Evolutionary conservation across 2,113 vertebrate genomes (phyloP).

Genomic region (Heterochromis multidens): DNA sequence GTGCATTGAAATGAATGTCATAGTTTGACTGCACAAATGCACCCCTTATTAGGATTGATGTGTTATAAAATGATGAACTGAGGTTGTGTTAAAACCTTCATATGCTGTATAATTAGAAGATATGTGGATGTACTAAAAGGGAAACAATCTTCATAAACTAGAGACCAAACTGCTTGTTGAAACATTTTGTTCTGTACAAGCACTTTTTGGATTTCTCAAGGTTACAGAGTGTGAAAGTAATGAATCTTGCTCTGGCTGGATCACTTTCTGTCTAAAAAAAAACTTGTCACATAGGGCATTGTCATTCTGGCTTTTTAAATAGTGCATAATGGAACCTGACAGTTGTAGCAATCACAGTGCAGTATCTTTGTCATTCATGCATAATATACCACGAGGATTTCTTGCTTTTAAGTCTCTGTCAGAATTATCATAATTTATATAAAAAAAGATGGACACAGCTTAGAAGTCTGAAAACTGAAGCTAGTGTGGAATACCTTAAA

Average conservation of each 20-base stretch:
- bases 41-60: neutral
- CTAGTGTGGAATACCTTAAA: neutral
- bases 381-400: neutral
- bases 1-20: slow-evolving; percentile 2
- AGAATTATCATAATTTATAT: neutral
- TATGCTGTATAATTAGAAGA: neutral
- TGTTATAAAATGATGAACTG: neutral
- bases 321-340: neutral
- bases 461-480: neutral
- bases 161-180: neutral
- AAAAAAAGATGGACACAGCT: too few relatives aligned
- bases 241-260: neutral
- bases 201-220: neutral
- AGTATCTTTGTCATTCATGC: neutral
- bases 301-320: too few relatives aligned
- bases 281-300: neutral
- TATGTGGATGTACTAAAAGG: neutral
- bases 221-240: neutral
- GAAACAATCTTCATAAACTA: neutral
- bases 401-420: neutral
- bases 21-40: slow-evolving; percentile 1
- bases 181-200: neutral
- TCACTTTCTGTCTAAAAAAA: neutral
- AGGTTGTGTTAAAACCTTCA: neutral
- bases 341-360: neutral